Base-by-base conservation (phyloP, 2,113 vertebrate species). In the Typhlomys cinereus region DNA sequence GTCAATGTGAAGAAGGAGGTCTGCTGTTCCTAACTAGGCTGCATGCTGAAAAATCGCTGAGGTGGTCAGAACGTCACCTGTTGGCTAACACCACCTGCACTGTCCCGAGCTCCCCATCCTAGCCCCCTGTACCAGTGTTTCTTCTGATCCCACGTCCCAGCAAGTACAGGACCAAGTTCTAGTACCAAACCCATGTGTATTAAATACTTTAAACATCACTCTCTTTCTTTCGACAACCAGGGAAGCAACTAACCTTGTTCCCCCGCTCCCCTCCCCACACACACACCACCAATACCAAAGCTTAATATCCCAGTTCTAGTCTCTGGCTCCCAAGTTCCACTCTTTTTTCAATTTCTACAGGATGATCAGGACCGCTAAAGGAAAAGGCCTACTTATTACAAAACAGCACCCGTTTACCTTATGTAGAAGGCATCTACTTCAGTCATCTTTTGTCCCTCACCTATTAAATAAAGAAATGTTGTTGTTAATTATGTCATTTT, bases 381-480 rank as follows among this genome's bases (percentile, higher is more conserved):
- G 27, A 52, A 59, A 75, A 36, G 44, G 13, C 7, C 13, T 59
- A n/a, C n/a, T 36, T 17, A 41, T 48, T 39, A 75, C 29, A 54
- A 59, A 84, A 91, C 12, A n/a, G 21, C 3, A 34, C 7, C 18
- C 36, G 71, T 69, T 98, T 98, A 99, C 99, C 98, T 98, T 90
- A 0, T 50, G 66, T 34, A 41, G 52, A 96, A 89, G 21, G 95
- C 97, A 89, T 99, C 98, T 1, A 96, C 97, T 97, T 99, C 98
- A 5, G 97, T 98, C 85, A 98, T 34, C 90, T 97, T 98, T 94
- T 96, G 74, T 36, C 95, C 97, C 64, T 88, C 93, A 90, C 95
- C 98, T 98, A 73, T 84, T 71, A 73, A 69, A 76, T 96, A 76
- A 89, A 94, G n/a, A 81, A 66, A 80, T 92, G 52, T 76, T 73